Evolutionary conservation across 2,113 vertebrate species (phyloP).

Genomic region (Synodontis membranacea): DNA sequence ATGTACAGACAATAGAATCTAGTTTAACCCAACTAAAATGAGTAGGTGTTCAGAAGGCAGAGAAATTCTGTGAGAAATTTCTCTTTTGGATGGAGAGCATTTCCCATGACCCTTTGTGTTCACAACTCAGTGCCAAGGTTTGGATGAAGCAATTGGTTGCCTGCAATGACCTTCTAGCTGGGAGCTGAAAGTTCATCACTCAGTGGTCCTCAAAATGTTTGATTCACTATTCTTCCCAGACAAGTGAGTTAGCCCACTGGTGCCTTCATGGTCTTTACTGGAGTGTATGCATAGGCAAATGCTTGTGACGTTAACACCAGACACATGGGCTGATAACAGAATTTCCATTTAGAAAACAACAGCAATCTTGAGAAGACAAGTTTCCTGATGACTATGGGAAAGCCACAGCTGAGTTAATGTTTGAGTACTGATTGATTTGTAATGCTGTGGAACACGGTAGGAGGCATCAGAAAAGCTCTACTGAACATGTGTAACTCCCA

Average conservation of each 20-base stretch:
- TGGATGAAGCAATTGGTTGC: constrained; percentile 4
- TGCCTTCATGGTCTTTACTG: neutral
- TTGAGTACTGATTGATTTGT: constrained; percentile 29
- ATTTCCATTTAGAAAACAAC: neutral
- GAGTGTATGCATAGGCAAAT: neutral
- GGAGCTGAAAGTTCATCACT: neutral
- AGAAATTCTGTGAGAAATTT: neutral
- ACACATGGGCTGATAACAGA: neutral
- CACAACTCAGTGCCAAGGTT: constrained; percentile 12
- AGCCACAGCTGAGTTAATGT: constrained; percentile 36
- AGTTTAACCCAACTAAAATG: neutral
- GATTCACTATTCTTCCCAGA: constrained; percentile 47
- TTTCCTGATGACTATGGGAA: constrained; percentile 18
- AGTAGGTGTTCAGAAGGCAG: neutral
- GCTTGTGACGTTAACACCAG: neutral
- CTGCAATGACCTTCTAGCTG: constrained; percentile 25
- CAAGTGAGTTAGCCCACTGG: neutral
- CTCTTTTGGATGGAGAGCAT: constrained; percentile 11
- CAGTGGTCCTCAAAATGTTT: constrained; percentile 50
- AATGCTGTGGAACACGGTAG: neutral
- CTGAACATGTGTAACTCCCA: neutral
- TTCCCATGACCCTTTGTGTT: constrained; percentile 50
- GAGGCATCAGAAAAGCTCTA: constrained; percentile 9
- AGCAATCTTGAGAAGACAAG: neutral
- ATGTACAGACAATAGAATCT: neutral